A percentile compares a stretch with the other conserved stretches of the same genome.
These are phyloP conservation scores for Pitangus sulphuratus DNA, from an alignment of 2,797 vertebrate genomes.

Conservation along the genomic window DNA sequence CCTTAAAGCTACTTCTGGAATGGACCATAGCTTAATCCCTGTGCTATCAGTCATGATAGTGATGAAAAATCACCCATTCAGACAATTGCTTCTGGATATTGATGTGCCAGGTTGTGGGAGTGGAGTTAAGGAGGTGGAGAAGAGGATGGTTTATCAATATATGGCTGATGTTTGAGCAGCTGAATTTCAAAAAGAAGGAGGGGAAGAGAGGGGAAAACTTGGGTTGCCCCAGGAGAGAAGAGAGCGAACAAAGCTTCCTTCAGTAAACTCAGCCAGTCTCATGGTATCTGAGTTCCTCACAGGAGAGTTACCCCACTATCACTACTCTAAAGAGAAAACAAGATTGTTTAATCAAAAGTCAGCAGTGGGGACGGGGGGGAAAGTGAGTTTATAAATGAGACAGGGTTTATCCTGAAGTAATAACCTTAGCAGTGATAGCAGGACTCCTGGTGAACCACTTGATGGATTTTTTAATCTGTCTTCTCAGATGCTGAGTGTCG, in stretches of 20 bases:
- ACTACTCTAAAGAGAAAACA: background rate
- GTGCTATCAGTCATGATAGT: conserved; percentile 54
- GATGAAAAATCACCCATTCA: conserved; percentile 70
- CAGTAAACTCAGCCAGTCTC: conserved; percentile 1
- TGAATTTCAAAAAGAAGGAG: background rate
- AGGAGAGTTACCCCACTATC: background rate
- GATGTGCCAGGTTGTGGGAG: background rate
- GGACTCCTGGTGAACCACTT: background rate
- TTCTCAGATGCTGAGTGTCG: background rate
- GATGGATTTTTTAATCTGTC: background rate
- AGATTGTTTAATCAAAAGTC: conserved; percentile 37
- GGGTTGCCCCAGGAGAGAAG: background rate
- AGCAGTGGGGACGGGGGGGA: background rate
- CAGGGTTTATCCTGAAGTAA: conserved; percentile 16
- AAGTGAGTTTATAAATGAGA: conserved; percentile 8
- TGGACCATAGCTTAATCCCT: conserved; percentile 55
- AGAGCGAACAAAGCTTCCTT: conserved; percentile 44
- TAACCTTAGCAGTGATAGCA: background rate
- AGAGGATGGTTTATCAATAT: conserved; percentile 5
- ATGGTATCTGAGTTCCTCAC: background rate
- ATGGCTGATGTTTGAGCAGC: conserved; percentile 19
- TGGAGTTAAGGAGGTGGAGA: background rate
- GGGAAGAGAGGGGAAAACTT: background rate
- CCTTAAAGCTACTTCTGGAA: conserved; percentile 44
- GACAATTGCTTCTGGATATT: conserved; percentile 53